Base-by-base conservation (phyloP, 1,140 invertebrate genomes). In the Bilobella aurantiaca region DNA sequence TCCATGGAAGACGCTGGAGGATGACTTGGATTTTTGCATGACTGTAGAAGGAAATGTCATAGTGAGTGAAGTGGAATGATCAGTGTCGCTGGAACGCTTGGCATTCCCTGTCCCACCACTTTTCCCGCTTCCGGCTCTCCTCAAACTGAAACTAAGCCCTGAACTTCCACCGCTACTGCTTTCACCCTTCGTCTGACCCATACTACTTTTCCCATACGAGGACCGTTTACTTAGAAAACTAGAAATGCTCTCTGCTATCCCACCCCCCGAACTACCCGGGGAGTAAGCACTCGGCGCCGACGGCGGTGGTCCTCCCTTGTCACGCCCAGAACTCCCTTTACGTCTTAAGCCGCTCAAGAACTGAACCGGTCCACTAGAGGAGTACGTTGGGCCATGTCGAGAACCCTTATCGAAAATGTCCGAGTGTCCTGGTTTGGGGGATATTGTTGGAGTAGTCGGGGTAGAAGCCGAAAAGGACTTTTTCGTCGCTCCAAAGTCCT, bases 21-120 rank as follows among this genome's bases (percentile, higher is more conserved):
- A 88, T 8, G 87, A 90, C 75, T 90, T 89, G 69, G 87, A 90
- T 78, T 91, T 91, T 82, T 90, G 88, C 88, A 91, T 90, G 73
- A 82, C 83, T 79, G 80, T 80, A 73, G 72, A 74, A 70, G 73
- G 64, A 46, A 49, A n/a, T n/a, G n/a, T n/a, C n/a, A n/a, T 34
- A 37, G 25, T 37, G 59, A 23, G 46, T 14, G 27, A 46, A 60
- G 65, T 5, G 25, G 3, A 42, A 29, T 8, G 25, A n/a, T n/a
- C n/a, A n/a, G n/a, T n/a, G n/a, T n/a, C n/a, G n/a, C 25, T 56
- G 49, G 14, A 5, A 23, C 49, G 12, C n/a, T n/a, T n/a, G n/a
- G n/a, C n/a, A n/a, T n/a, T n/a, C n/a, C n/a, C n/a, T n/a, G n/a
- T n/a, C n/a, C 49, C 8, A 23, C 23, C 49, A 14, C 49, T 5